phyloP scores from a whole-genome alignment of 2,888 invertebrate genomes.

The Diarsia mendica region DNA sequence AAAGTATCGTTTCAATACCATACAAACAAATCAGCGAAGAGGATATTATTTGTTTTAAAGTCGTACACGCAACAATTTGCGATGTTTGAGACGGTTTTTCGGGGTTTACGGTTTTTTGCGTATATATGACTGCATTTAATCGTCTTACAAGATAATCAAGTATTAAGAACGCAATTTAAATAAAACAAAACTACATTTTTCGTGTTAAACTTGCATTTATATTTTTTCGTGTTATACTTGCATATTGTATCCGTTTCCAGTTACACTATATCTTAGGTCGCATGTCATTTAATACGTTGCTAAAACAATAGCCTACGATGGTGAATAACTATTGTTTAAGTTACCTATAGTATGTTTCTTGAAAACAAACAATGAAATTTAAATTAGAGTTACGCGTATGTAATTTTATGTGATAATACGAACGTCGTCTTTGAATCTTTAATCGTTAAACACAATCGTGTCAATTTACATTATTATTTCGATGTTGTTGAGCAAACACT shows the following conservation, averaged over 20 bases:
- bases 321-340: neutral
- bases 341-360: conserved; percentile 3
- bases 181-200: conserved; percentile 6
- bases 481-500: neutral
- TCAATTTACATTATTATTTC: conserved; percentile 23
- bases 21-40: conserved; percentile 14
- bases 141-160: conserved; percentile 6
- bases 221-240: too few relatives aligned
- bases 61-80: neutral
- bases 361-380: conserved; percentile 25
- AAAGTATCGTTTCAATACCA: conserved; percentile 23
- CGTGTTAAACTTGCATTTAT: conserved; percentile 4
- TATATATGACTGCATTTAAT: conserved; percentile 22
- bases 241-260: conserved; percentile 1
- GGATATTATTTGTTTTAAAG: conserved; percentile 18
- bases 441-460: conserved; percentile 29
- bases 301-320: conserved; percentile 18
- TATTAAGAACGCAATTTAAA: conserved; percentile 41
- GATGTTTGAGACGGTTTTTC: neutral
- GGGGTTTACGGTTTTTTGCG: neutral
- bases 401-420: conserved; percentile 22
- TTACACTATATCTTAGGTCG: conserved; percentile 25
- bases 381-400: conserved; percentile 19
- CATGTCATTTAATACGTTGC: conserved; percentile 28
- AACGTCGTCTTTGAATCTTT: conserved; percentile 23